Evolutionary conservation across 2,888 invertebrate genomes (phyloP).

Genomic region (Disparrhopalites patrizii): DNA sequence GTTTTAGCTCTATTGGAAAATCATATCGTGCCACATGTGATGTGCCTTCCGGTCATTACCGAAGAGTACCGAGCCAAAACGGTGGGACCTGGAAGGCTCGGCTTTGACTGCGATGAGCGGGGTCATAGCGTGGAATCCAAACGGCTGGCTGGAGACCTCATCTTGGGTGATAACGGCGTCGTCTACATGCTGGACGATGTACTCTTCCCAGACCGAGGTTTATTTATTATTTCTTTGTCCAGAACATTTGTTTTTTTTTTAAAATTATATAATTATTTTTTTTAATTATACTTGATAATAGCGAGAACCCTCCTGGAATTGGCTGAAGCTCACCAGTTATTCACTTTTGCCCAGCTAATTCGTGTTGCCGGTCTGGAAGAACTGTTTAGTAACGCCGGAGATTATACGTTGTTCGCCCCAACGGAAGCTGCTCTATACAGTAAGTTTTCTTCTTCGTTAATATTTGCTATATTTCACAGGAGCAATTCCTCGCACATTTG

Average conservation of each 20-base stretch:
- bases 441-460: too few relatives aligned
- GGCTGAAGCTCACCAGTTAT: conserved; percentile 52
- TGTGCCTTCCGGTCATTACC: conserved; percentile 55
- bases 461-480: neutral
- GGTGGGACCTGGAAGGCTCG: conserved; percentile 51
- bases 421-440: conserved; percentile 54
- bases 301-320: conserved; percentile 54
- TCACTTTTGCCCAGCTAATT: conserved; percentile 53
- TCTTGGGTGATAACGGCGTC: conserved; percentile 54
- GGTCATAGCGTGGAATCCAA: conserved; percentile 53
- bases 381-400: conserved; percentile 52
- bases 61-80: conserved; percentile 53
- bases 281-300: conserved; percentile 33
- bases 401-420: conserved; percentile 55
- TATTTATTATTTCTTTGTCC: neutral
- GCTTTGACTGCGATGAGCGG: conserved; percentile 53
- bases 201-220: conserved; percentile 55
- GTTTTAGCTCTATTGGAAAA: conserved; percentile 53
- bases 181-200: conserved; percentile 55
- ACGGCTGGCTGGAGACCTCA: conserved; percentile 51
- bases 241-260: neutral
- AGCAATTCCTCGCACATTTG: neutral
- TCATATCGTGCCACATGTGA: conserved; percentile 54
- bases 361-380: conserved; percentile 53
- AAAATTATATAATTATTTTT: neutral